A percentile compares a stretch with the other conserved stretches of the same genome.
Conservation (phyloP, 2,888 invertebrate species). For the Lucinisca nassula region DNA sequence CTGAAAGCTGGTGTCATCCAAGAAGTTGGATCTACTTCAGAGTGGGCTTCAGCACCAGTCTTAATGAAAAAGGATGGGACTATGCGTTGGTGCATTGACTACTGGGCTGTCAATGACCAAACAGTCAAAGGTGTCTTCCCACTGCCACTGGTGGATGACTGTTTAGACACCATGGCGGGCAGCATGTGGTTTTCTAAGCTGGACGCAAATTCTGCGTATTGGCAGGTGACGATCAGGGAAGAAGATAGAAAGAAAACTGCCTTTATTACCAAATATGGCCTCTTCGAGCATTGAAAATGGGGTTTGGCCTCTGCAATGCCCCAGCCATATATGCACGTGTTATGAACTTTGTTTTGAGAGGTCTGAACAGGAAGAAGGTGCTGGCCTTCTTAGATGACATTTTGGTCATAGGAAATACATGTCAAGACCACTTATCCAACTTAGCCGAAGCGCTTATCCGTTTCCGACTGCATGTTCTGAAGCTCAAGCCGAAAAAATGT, state of each 20-base stretch:
- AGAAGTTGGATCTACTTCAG: too few relatives aligned
- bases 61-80: not conserved
- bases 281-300: too few relatives aligned
- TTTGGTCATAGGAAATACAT: slow-evolving; percentile 55
- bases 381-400: slow-evolving; percentile 67
- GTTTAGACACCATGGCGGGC: too few relatives aligned
- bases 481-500: slow-evolving; percentile 51
- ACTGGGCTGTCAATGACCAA: not conserved
- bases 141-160: too few relatives aligned
- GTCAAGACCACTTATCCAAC: slow-evolving; percentile 42
- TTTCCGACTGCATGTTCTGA: slow-evolving; percentile 40
- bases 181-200: too few relatives aligned
- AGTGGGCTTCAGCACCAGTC: too few relatives aligned
- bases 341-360: not conserved
- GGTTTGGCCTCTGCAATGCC: too few relatives aligned
- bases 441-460: slow-evolving; percentile 40
- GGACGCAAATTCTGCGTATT: too few relatives aligned
- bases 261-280: too few relatives aligned
- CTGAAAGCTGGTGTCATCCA: too few relatives aligned
- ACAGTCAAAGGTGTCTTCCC: slow-evolving; percentile 5
- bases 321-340: too few relatives aligned
- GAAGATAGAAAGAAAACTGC: slow-evolving; percentile 58
- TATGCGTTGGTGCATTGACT: slow-evolving; percentile 12
- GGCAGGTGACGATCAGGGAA: slow-evolving; percentile 27
- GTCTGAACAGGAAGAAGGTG: slow-evolving; percentile 2